phyloP scores from a whole-genome alignment of 2,113 vertebrate genomes.

The Spilogale gracilis region DNA sequence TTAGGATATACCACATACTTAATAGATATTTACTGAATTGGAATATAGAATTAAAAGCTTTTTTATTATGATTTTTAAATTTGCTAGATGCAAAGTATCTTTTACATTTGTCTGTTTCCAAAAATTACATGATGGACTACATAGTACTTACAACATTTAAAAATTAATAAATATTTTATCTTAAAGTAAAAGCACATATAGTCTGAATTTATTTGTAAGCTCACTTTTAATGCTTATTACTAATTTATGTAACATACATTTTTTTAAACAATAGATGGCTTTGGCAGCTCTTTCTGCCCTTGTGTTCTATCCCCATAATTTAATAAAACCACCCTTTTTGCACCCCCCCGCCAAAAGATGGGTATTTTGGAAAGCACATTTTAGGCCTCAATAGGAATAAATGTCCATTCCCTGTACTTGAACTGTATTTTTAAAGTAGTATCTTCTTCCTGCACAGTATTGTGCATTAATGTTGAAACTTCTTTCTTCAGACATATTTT shows the following conservation, averaged over 20 bases:
- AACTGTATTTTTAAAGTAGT: background rate
- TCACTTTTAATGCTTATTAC: background rate
- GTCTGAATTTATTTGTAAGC: background rate
- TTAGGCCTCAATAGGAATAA: background rate
- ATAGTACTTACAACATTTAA: background rate
- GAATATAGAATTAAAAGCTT: background rate
- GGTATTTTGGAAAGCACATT: background rate
- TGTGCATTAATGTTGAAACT: background rate
- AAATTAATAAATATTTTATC: conserved; percentile 26
- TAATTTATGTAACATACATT: conserved; percentile 6
- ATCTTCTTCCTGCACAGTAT: background rate
- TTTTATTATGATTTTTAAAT: background rate
- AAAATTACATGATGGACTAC: background rate
- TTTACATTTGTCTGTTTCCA: background rate
- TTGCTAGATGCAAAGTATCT: background rate
- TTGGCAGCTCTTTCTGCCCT: no score
- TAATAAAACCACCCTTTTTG: background rate
- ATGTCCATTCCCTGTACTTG: background rate
- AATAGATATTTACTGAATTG: conserved; percentile 4
- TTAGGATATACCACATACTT: background rate
- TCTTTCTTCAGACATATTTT: background rate
- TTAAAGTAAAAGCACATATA: conserved; percentile 22
- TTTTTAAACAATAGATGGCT: background rate
- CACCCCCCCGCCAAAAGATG: background rate
- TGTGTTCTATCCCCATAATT: no score